These are phyloP conservation scores for Papilio protenor DNA, from an alignment of 2,888 invertebrate species.

Conservation along the genomic window DNA sequence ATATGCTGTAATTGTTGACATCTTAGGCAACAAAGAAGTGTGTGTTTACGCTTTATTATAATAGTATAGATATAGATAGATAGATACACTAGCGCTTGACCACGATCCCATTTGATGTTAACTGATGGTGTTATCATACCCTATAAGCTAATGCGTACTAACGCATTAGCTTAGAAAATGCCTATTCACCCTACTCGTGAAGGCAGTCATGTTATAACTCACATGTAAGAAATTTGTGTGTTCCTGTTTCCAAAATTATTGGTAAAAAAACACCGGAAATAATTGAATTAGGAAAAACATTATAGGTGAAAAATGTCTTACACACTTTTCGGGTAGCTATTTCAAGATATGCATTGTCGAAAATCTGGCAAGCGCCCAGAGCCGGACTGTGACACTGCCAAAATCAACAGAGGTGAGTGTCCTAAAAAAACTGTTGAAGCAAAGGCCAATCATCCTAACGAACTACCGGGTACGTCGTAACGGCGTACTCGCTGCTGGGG, in stretches of 20 bases:
- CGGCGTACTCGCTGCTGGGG: not conserved
- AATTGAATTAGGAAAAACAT: conserved; percentile 46
- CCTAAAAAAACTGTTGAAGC: conserved; percentile 69
- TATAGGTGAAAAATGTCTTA: conserved; percentile 65
- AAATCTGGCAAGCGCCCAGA: conserved; percentile 77
- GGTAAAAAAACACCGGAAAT: conserved; percentile 31
- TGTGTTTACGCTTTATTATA: too few relatives aligned
- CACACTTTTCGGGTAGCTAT: conserved; percentile 71
- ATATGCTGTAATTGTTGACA: too few relatives aligned
- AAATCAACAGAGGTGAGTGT: conserved; percentile 79
- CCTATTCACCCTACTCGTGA: too few relatives aligned
- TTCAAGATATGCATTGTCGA: conserved; percentile 78
- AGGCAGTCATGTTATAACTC: too few relatives aligned
- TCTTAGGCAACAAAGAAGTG: too few relatives aligned
- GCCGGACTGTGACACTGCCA: conserved; percentile 75
- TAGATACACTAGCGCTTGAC: too few relatives aligned
- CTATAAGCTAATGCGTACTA: too few relatives aligned
- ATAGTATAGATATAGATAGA: too few relatives aligned
- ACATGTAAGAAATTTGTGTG: too few relatives aligned
- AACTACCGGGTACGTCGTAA: conserved; percentile 45
- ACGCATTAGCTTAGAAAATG: too few relatives aligned
- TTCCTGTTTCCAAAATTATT: conserved; percentile 13
- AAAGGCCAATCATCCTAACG: conserved; percentile 61
- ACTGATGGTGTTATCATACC: too few relatives aligned
- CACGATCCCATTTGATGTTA: too few relatives aligned